These are phyloP conservation scores for Erpobdella octoculata DNA, from an alignment of 2,888 invertebrate genomes.

Conservation along the genomic window DNA sequence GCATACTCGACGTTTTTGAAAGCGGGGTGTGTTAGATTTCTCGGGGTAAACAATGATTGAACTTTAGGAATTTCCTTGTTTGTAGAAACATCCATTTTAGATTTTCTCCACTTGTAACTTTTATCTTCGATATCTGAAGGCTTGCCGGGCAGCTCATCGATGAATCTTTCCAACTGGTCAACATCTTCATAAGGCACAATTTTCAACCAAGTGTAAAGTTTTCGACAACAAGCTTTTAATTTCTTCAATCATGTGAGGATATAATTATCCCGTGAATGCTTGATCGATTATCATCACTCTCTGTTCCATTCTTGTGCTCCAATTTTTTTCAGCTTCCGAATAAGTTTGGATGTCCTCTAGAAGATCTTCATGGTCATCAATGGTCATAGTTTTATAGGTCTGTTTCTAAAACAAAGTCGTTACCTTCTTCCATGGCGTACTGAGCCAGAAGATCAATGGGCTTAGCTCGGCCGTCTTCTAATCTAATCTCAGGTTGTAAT, in stretches of 20 bases:
- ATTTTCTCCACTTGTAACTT: constrained; percentile 74
- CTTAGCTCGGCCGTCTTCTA: constrained; percentile 91
- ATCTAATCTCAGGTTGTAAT: constrained; percentile 87
- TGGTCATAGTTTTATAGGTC: constrained; percentile 87
- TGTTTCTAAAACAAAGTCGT: constrained; percentile 91
- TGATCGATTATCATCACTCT: constrained; percentile 78
- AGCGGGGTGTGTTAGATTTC: constrained; percentile 92
- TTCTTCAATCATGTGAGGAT: constrained; percentile 81
- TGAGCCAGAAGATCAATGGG: constrained; percentile 94
- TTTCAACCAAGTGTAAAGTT: constrained; percentile 82
- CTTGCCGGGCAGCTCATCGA: constrained; percentile 76
- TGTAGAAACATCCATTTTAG: constrained; percentile 61
- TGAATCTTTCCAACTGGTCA: constrained; percentile 71
- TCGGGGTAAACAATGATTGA: constrained; percentile 56
- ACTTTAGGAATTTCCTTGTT: constrained; percentile 53
- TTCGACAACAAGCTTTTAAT: constrained; percentile 74
- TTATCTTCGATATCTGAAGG: constrained; percentile 84
- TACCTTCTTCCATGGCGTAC: constrained; percentile 73
- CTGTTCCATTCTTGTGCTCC: constrained; percentile 89
- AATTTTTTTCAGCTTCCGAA: constrained; percentile 85
- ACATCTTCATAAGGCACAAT: constrained; percentile 75
- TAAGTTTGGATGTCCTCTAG: constrained; percentile 83
- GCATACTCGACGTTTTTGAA: constrained; percentile 86
- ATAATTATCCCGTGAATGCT: constrained; percentile 75
- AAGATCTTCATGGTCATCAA: constrained; percentile 85